These are phyloP conservation scores for Percopsis omiscomaycus DNA, from an alignment of 2,797 vertebrate genomes.

Conservation along the genomic window DNA sequence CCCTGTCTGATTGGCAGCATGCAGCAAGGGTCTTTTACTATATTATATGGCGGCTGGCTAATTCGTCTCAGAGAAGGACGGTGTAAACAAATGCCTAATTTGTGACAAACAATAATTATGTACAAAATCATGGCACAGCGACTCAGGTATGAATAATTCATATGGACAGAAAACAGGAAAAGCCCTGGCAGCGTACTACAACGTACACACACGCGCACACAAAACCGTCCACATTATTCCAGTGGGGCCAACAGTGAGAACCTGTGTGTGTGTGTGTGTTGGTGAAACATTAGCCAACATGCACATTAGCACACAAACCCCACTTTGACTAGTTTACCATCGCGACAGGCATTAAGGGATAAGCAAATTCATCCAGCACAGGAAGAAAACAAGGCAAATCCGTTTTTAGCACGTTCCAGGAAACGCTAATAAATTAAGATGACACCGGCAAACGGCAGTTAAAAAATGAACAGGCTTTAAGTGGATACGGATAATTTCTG, in stretches of 20 bases:
- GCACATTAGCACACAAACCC: conserved; percentile 14
- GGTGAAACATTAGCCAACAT: conserved; percentile 1
- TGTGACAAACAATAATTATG: conserved; percentile 69
- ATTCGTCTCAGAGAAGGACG: conserved; percentile 49
- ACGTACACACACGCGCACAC: conserved; percentile 13
- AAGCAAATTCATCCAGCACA: conserved; percentile 41
- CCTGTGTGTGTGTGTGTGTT: not conserved
- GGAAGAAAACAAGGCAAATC: conserved; percentile 38
- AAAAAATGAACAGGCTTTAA: conserved; percentile 46
- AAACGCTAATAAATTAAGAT: conserved; percentile 58
- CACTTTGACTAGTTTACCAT: conserved; percentile 60
- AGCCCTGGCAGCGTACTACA: conserved; percentile 48
- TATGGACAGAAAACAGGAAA: conserved; percentile 22
- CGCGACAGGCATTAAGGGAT: conserved; percentile 28
- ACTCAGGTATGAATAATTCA: conserved; percentile 72
- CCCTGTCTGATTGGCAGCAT: conserved; percentile 46
- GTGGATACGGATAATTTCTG: conserved; percentile 58
- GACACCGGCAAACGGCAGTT: conserved; percentile 44
- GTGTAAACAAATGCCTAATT: conserved; percentile 66
- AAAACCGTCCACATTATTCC: conserved; percentile 30
- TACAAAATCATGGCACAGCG: conserved; percentile 58
- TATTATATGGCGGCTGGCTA: conserved; percentile 31
- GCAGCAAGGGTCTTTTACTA: conserved; percentile 32
- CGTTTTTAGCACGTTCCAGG: conserved; percentile 52
- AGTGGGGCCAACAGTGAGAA: conserved; percentile 24